phyloP scores from a whole-genome alignment of 2,113 vertebrate genomes.

The Tauraco erythrolophus region DNA sequence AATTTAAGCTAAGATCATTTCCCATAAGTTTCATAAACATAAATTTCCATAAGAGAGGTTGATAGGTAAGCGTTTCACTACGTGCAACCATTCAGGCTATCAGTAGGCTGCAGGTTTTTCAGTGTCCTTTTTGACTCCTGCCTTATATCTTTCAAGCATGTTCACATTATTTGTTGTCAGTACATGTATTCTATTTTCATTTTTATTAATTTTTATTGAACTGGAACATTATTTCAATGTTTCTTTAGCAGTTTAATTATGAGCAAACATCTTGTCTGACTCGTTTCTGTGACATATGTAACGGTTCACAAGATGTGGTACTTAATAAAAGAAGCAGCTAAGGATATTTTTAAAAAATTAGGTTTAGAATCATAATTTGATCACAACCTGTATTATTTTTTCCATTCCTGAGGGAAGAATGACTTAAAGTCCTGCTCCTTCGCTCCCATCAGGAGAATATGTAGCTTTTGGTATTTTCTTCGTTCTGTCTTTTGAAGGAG shows the following conservation, averaged over 20 bases:
- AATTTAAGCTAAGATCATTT: not conserved
- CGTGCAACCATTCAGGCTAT: not conserved
- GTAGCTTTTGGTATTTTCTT: not conserved
- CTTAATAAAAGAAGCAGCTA: not conserved
- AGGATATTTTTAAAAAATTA: not conserved
- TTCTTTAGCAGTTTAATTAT: not conserved
- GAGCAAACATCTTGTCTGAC: conserved; percentile 12
- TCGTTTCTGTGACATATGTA: not conserved
- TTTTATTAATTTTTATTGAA: conserved; percentile 11
- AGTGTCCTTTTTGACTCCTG: not conserved
- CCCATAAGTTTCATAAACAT: not conserved
- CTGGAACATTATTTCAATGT: not conserved
- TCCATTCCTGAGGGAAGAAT: not conserved
- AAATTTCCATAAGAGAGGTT: not conserved
- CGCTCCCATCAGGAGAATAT: not conserved
- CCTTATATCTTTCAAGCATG: not conserved
- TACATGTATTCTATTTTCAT: not conserved
- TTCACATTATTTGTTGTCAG: not conserved
- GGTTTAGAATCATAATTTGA: not conserved
- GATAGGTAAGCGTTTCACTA: not conserved
- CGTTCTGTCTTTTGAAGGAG: not conserved
- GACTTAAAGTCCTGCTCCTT: not conserved
- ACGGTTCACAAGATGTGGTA: not conserved
- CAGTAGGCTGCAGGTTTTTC: not conserved
- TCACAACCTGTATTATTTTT: not conserved